Base-by-base conservation (phyloP, 2,888 invertebrate genomes). In the Apantesis nais region DNA sequence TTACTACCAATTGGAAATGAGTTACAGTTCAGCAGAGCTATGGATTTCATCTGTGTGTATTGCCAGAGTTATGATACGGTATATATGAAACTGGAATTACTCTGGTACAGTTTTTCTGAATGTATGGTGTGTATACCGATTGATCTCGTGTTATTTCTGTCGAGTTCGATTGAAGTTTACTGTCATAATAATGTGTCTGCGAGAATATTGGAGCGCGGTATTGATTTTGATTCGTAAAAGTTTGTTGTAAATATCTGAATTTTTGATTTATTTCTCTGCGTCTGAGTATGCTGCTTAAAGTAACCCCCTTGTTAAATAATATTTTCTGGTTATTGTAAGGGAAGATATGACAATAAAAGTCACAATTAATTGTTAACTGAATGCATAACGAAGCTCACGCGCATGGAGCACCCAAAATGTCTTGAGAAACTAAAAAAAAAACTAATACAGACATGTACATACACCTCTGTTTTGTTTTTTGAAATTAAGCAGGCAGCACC, bases 1-100 rank as follows among this genome's bases (percentile, higher is more conserved):
- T 82, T 82, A 82, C 83, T 81, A 83, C 79, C 81, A 79, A 81
- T 82, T 76, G 78, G 79, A 81, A 81, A 82, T 82, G 81, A 82
- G 81, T 82, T 83, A 82, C 83, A 75, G 81, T 81, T 79, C 72
- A 82, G 74, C 74, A 75, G 77, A 78, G 80, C 83, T 77, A 81
- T 80, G 83, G 78, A 83, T 82, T 77, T 77, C 80, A 79, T 75
- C 76, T 71, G 68, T 76, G 74, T 80, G 70, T 81, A 80, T 71
- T 72, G 68, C 63, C 58, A 29, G 70, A 69, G 76, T 74, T 77
- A 75, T 74, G 74, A 80, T 82, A 76, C 75, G 71, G 72, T 69
- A 76, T 82, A 78, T 74, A 78, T 76, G 75, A 65, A 31, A 72
- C 70, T 71, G 74, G 74, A 76, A 76, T 76, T 74, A 80, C 75